phyloP scores from a whole-genome alignment of 2,113 vertebrate genomes.

The Pavo muticus region DNA sequence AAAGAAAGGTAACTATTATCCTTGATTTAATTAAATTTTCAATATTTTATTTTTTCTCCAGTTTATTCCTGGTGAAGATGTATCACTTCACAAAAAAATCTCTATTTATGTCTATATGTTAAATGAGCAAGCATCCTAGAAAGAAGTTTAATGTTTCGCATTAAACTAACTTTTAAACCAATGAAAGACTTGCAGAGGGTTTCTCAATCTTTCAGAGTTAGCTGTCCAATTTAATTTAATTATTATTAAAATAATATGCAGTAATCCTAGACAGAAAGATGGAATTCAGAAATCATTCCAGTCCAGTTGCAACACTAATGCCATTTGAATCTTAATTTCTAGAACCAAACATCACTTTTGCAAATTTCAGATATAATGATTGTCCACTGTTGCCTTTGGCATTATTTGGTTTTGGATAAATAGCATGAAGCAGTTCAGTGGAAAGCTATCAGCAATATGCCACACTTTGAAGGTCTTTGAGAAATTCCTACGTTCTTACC shows the following conservation, averaged over 20 bases:
- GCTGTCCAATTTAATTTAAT: slow-evolving; percentile 31
- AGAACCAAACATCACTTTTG: slow-evolving; percentile 1
- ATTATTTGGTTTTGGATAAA: background rate
- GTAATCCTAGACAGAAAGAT: slow-evolving; percentile 44
- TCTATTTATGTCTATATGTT: slow-evolving; percentile 39
- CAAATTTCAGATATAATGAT: background rate
- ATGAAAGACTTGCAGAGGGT: slow-evolving; percentile 44
- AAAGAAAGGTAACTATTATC: background rate
- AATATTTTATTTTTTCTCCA: background rate
- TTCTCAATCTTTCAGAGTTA: slow-evolving; percentile 62
- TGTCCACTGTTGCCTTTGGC: background rate
- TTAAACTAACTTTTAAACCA: slow-evolving; percentile 69
- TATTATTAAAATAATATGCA: slow-evolving; percentile 27
- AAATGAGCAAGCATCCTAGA: slow-evolving; percentile 58
- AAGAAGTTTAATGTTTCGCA: slow-evolving; percentile 62
- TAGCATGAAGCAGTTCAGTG: background rate
- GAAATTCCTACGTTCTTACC: background rate
- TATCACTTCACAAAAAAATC: background rate
- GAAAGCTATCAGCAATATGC: background rate
- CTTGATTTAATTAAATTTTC: background rate
- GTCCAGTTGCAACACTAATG: background rate
- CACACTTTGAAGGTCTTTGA: background rate
- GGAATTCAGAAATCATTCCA: slow-evolving; percentile 39
- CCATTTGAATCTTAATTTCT: slow-evolving; percentile 26
- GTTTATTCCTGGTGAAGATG: background rate